Evolutionary conservation across 2,113 vertebrate species (phyloP).

Genomic region (Amphilophus citrinellus): DNA sequence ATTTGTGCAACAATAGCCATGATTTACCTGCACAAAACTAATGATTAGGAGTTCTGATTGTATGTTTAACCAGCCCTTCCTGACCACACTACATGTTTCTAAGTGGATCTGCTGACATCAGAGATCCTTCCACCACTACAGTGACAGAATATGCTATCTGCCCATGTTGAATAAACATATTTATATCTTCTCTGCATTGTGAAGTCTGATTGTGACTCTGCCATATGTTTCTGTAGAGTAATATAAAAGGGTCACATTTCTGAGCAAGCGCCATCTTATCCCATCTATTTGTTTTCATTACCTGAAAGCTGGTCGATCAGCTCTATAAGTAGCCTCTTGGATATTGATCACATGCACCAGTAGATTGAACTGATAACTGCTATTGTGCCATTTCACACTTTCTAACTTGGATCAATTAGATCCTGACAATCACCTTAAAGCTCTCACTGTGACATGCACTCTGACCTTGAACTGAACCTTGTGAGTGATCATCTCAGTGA

Average conservation of each 20-base stretch:
- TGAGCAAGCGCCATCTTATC: neutral
- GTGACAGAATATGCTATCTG: neutral
- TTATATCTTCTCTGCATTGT: neutral
- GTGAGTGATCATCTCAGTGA: neutral
- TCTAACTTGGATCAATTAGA: slow-evolving; percentile 25
- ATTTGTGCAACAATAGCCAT: too few species aligned
- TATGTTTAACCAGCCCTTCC: neutral
- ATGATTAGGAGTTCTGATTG: neutral
- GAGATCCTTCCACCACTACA: slow-evolving; percentile 2
- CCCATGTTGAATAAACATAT: neutral
- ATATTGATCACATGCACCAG: slow-evolving; percentile 41
- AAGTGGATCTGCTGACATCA: neutral
- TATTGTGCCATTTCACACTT: slow-evolving; percentile 23
- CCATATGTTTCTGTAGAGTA: neutral
- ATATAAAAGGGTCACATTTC: neutral
- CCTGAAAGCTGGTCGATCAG: slow-evolving; percentile 31
- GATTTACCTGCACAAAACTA: neutral
- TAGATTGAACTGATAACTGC: slow-evolving; percentile 1
- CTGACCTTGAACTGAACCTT: neutral
- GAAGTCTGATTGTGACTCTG: neutral
- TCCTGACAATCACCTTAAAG: neutral
- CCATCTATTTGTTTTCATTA: slow-evolving; percentile 32
- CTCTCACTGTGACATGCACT: neutral
- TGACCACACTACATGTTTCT: neutral
- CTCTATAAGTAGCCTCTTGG: slow-evolving; percentile 24